phyloP scores from a whole-genome alignment of 2,797 vertebrate genomes.

The Xenentodon cancila region DNA sequence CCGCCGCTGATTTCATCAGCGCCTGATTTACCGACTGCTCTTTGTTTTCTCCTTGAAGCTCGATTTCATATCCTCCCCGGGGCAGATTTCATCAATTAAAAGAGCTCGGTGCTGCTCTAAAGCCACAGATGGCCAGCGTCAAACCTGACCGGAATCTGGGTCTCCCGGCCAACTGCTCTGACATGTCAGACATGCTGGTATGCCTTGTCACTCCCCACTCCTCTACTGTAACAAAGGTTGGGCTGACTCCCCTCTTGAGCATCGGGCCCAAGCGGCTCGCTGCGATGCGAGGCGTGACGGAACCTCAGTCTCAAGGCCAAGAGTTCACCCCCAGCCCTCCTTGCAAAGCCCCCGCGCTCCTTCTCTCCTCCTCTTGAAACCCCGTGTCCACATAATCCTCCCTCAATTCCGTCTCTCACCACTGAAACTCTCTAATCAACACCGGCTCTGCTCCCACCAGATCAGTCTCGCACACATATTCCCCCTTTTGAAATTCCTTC shows the following conservation, averaged over 20 bases:
- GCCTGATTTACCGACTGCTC: slow-evolving; percentile 43
- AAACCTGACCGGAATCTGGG: slow-evolving; percentile 57
- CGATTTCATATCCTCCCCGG: slow-evolving; percentile 49
- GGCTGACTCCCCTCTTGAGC: slow-evolving; percentile 66
- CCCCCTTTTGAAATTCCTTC: slow-evolving; percentile 22
- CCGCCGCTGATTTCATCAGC: slow-evolving; percentile 57
- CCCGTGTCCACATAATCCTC: slow-evolving; percentile 75
- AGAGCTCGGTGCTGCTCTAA: slow-evolving; percentile 45
- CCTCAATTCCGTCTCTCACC: slow-evolving; percentile 74
- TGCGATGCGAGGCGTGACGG: slow-evolving; percentile 74
- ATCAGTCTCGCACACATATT: slow-evolving; percentile 37
- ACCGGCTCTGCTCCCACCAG: slow-evolving; percentile 47
- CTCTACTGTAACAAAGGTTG: slow-evolving; percentile 72
- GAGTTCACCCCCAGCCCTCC: slow-evolving; percentile 59
- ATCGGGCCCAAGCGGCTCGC: slow-evolving; percentile 63
- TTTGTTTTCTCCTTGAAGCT: slow-evolving; percentile 62
- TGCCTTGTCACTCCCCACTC: slow-evolving; percentile 77
- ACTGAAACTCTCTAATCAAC: slow-evolving; percentile 60
- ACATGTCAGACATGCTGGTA: slow-evolving; percentile 78
- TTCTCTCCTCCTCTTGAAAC: slow-evolving; percentile 42
- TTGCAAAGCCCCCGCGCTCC: slow-evolving; percentile 48
- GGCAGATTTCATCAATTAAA: slow-evolving; percentile 65
- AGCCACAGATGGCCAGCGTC: slow-evolving; percentile 72
- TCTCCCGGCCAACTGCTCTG: slow-evolving; percentile 77
- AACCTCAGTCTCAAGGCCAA: slow-evolving; percentile 75